These are phyloP conservation scores for Pterophyllum scalare DNA, from an alignment of 2,113 vertebrate genomes.

Conservation along the genomic window DNA sequence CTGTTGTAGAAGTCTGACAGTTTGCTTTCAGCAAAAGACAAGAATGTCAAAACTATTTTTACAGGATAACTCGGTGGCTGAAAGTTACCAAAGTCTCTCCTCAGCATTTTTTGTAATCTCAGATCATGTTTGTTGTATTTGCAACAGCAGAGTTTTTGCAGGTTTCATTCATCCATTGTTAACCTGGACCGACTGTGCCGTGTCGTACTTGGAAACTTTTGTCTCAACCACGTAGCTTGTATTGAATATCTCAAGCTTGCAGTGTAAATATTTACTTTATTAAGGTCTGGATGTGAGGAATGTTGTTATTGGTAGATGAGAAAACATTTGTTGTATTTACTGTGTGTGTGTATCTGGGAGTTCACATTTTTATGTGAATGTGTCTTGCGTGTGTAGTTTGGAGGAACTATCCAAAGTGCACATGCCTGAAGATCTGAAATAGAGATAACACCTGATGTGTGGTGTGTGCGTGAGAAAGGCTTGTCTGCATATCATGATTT, in stretches of 20 bases:
- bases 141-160: constrained; percentile 33
- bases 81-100: constrained; percentile 29
- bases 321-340: constrained; percentile 77
- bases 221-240: constrained; percentile 63
- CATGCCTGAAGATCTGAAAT: constrained; percentile 66
- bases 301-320: constrained; percentile 68
- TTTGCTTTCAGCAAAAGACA: constrained; percentile 7
- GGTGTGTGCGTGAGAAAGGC: constrained; percentile 71
- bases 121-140: constrained; percentile 41
- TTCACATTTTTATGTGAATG: constrained; percentile 27
- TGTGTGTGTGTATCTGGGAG: constrained; percentile 48
- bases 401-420: constrained; percentile 52
- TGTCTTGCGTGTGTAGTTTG: constrained; percentile 32
- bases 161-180: constrained; percentile 35
- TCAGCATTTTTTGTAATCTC: constrained; percentile 27
- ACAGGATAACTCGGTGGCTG: constrained; percentile 1
- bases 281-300: constrained; percentile 60
- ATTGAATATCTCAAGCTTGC: constrained; percentile 65
- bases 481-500: constrained; percentile 73
- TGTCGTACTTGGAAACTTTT: constrained; percentile 58
- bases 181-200: constrained; percentile 17
- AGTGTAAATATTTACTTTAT: constrained; percentile 73
- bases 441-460: constrained; percentile 69
- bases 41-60: constrained; percentile 8
- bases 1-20: constrained; percentile 8